phyloP scores from a whole-genome alignment of 2,888 invertebrate genomes.

The Nephrotoma flavescens region DNA sequence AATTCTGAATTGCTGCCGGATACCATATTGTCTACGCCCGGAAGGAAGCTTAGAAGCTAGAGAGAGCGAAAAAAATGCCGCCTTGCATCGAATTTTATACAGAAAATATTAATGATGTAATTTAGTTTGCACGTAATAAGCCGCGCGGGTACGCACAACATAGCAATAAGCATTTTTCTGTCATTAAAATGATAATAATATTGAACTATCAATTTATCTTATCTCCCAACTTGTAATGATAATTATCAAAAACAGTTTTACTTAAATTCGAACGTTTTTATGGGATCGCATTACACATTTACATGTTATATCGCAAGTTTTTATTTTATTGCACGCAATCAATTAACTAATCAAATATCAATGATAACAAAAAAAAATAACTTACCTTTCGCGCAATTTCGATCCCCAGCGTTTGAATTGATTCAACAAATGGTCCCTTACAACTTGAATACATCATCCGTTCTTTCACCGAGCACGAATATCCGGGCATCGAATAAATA shows the following conservation, averaged over 20 bases:
- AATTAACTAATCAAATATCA: not conserved
- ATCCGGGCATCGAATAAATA: slow-evolving; percentile 98
- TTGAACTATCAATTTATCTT: no score
- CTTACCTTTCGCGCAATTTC: slow-evolving; percentile 73
- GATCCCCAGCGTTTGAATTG: slow-evolving; percentile 63
- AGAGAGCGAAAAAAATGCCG: no score
- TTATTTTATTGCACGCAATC: not conserved
- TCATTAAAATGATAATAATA: no score
- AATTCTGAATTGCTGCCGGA: no score
- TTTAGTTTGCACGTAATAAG: no score
- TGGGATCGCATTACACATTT: not conserved
- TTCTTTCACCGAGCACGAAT: slow-evolving; percentile 89
- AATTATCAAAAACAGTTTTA: not conserved
- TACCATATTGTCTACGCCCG: no score
- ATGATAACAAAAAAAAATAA: not conserved
- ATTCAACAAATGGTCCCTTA: slow-evolving; percentile 78
- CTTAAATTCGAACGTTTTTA: not conserved
- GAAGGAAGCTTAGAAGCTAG: no score
- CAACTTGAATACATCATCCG: slow-evolving; percentile 98
- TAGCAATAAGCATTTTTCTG: no score
- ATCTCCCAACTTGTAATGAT: no score
- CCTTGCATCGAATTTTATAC: no score
- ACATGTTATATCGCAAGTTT: not conserved
- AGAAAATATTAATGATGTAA: no score
- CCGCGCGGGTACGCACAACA: no score